These are phyloP conservation scores for Mythimna impura DNA, from an alignment of 2,888 invertebrate genomes.

Conservation along the genomic window DNA sequence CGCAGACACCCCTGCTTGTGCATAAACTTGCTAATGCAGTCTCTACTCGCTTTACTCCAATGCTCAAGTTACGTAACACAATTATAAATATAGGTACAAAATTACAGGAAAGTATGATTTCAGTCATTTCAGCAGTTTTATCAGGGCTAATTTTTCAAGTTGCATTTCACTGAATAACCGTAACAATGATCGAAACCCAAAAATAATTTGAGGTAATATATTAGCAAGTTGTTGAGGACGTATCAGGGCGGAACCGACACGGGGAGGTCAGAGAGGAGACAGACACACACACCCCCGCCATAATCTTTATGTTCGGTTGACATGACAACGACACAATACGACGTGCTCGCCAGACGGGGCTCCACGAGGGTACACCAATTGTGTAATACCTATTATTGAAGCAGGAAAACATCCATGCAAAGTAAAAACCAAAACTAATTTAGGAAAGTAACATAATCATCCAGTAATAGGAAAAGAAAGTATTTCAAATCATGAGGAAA, in stretches of 20 bases:
- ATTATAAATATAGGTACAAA: conserved; percentile 4
- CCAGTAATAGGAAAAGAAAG: conserved; percentile 9
- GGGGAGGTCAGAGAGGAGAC: conserved; percentile 44
- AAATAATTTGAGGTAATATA: neutral
- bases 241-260: conserved; percentile 55
- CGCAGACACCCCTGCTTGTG: conserved; percentile 74
- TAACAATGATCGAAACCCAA: neutral
- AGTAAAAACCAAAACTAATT: conserved; percentile 2
- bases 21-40: conserved; percentile 69
- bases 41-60: conserved; percentile 51
- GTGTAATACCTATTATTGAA: conserved; percentile 21
- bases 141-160: neutral
- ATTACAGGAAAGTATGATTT: neutral
- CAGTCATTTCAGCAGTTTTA: neutral
- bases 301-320: conserved; percentile 56
- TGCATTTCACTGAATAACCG: neutral
- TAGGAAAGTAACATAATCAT: conserved; percentile 16
- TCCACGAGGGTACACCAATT: conserved; percentile 35
- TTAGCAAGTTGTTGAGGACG: conserved; percentile 26
- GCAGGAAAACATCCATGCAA: conserved; percentile 14
- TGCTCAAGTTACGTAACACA: conserved; percentile 52
- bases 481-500: conserved; percentile 20
- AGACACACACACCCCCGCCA: conserved; percentile 52
- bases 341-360: conserved; percentile 43
- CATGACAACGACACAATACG: conserved; percentile 48